phyloP scores from a whole-genome alignment of 53 echinoderm and acorn worm genomes.

The Zoroaster sp. region DNA sequence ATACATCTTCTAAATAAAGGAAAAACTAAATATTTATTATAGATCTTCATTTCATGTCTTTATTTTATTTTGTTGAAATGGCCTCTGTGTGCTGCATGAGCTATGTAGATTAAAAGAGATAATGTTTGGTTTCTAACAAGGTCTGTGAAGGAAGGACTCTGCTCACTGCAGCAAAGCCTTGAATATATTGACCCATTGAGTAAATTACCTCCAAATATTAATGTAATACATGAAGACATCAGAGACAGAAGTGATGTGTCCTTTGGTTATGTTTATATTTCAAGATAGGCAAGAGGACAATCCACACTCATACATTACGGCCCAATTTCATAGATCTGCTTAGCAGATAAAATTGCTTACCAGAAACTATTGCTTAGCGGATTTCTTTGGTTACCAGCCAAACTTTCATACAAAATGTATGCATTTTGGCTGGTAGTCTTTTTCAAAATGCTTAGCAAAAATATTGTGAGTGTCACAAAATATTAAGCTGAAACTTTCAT shows the following conservation, averaged over 20 bases:
- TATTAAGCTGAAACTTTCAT: no score
- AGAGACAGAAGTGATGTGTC: not conserved
- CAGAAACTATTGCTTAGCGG: not conserved
- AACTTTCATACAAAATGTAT: no score
- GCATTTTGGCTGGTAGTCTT: no score
- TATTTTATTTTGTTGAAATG: not conserved
- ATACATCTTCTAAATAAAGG: not conserved
- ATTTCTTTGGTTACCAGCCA: not conserved
- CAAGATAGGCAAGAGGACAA: not conserved
- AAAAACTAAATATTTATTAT: not conserved
- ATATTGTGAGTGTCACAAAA: no score
- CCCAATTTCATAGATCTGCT: not conserved
- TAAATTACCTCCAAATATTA: not conserved
- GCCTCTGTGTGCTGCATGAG: not conserved
- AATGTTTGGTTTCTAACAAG: not conserved
- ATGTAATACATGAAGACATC: not conserved
- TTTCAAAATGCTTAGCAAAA: no score
- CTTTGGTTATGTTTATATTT: not conserved
- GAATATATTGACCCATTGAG: conserved; percentile 18
- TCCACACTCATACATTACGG: not conserved
- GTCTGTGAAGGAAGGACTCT: not conserved
- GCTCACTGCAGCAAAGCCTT: not conserved
- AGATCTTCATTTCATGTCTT: not conserved
- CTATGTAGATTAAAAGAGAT: not conserved
- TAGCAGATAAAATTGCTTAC: not conserved